Conservation (phyloP, 2,113 vertebrate genomes). For the Plecotus auritus region DNA sequence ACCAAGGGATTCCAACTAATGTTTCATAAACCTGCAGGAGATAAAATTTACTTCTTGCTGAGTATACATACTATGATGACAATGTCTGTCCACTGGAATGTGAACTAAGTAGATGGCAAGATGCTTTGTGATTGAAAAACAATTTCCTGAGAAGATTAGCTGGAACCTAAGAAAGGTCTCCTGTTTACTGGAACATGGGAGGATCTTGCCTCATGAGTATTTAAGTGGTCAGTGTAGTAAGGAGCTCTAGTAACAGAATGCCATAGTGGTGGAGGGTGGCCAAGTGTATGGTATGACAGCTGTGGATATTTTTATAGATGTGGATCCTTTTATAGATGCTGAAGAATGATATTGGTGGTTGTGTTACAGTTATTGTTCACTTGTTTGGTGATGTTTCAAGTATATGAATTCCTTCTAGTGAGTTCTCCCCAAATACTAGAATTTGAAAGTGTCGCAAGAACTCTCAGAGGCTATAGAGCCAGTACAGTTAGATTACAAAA, state of each 20-base stretch:
- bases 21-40: background rate
- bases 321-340: conserved; percentile 37
- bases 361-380: background rate
- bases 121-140: background rate
- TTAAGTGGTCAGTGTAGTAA: background rate
- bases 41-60: background rate
- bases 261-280: background rate
- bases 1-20: background rate
- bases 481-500: background rate
- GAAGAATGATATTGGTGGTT: background rate
- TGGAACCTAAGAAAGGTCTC: background rate
- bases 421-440: background rate
- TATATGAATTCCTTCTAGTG: conserved; percentile 22
- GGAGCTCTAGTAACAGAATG: conserved; percentile 1
- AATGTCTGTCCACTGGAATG: background rate
- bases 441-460: conserved; percentile 10
- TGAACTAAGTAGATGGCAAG: background rate
- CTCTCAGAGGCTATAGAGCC: background rate
- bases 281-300: background rate
- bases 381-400: conserved; percentile 1
- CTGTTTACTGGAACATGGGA: background rate
- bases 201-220: background rate
- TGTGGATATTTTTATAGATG: conserved; percentile 29
- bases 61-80: background rate
- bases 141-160: conserved; percentile 14